Evolutionary conservation across 1,140 invertebrate genomes (phyloP).

Genomic region (Mylabris phalerata): DNA sequence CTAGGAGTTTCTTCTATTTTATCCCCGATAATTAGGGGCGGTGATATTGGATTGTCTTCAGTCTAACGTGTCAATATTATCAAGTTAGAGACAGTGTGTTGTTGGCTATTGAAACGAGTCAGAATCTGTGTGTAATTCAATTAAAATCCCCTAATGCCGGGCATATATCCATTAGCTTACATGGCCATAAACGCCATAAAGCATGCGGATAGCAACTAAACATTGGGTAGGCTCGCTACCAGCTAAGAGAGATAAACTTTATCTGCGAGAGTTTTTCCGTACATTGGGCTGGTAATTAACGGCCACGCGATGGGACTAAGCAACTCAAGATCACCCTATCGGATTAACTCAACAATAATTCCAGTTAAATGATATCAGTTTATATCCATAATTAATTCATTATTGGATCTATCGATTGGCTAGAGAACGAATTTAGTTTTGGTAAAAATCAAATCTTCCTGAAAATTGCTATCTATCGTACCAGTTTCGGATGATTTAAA

Average conservation of each 20-base stretch:
- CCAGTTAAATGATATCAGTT: too few species aligned
- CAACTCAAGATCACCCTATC: slow-evolving; percentile 3
- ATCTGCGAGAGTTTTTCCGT: slow-evolving; percentile 15
- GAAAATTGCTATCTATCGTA: too few species aligned
- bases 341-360: too few species aligned
- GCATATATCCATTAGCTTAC: slow-evolving; percentile 12
- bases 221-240: slow-evolving; percentile 1
- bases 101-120: slow-evolving; percentile 8
- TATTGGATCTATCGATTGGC: too few species aligned
- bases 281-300: slow-evolving; percentile 13
- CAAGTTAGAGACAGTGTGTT: not conserved
- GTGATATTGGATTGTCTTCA: too few species aligned
- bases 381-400: too few species aligned
- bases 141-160: slow-evolving; percentile 15
- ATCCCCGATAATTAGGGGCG: too few species aligned
- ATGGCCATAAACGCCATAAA: slow-evolving; percentile 14
- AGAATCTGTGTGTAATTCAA: slow-evolving; percentile 13
- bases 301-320: slow-evolving; percentile 13
- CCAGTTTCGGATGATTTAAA: too few species aligned
- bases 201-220: slow-evolving; percentile 11
- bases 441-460: too few species aligned
- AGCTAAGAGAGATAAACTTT: slow-evolving; percentile 14
- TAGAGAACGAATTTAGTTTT: too few species aligned
- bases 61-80: too few species aligned
- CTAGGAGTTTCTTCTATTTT: too few species aligned